Base-by-base conservation (phyloP, 1,140 invertebrate genomes). In the Cepaea nemoralis region DNA sequence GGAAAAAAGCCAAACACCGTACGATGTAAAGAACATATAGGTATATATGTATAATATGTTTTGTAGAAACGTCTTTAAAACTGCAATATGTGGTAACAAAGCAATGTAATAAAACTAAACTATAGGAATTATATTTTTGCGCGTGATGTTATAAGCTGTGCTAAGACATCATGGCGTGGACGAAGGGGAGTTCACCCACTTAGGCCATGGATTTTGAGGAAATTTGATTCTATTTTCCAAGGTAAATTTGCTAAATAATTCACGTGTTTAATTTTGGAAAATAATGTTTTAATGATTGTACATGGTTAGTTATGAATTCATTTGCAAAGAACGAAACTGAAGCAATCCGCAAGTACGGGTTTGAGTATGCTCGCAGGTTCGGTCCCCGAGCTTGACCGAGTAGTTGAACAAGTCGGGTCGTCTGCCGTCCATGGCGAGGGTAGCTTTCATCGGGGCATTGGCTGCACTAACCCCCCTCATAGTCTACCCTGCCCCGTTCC, bases 111-210 rank as follows among this genome's bases (percentile, higher is more conserved):
- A 45, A 22, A 35, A 42, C 27, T 48, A 75, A 48, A 22, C 31
- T 12, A 2, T 31, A 3, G 31, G 78, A 42, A 80, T 69, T 80
- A 80, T 45, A 67, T 80, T 71, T 80, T 73, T 37, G 31, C 78
- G 59, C 33, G 45, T 8, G n/a, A 45, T 73, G 50, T 0, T n/a
- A 22, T 19, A 73, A 59, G 69, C 37, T 50, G 78, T 73, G 35
- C 71, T 27, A 80, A 73, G 78, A 71, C 69, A 80, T 73, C 78
- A 80, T 80, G 78, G 78, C 78, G 78, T 80, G 78, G 78, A 80
- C 37, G 69, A 67, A 80, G 78, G 78, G 78, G 78, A 80, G 78
- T 80, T 80, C 78, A 80, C 78, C 78, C 78, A 73, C 69, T 80
- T 80, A 50, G 40, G 78, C 78, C 78, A 80, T 80, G 78, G 69